Evolutionary conservation across 2,888 invertebrate species (phyloP), one percentile per base, ranked within the genome.

Genomic region (Margaritifera margaritifera): DNA sequence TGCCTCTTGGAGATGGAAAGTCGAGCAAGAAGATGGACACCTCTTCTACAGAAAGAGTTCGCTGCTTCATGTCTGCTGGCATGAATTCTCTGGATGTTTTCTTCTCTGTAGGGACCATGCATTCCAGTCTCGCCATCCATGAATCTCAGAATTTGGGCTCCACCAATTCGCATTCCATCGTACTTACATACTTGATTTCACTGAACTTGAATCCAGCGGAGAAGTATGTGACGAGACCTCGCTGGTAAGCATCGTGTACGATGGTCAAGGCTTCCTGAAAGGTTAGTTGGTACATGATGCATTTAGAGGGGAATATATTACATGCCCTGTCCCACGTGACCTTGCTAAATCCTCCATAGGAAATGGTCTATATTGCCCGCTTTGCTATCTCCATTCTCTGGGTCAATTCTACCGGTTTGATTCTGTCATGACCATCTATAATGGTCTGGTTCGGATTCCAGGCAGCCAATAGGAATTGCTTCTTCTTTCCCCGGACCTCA

Each of bases 141-240:
- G 52, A 66, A 72, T 19, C 75, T 61, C 20, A 81, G 71, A 1
- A 81, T 80, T 57, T 81, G 81, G 18, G 81, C 81, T 6, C 81
- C 81, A 2, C 81, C 81, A 20, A 81, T 81, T 0, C 81, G 80
- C 15, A 81, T 80, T 15, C 81, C 81, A 61, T 81, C 81, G 3
- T n/a, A 80, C 79, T 1, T n/a, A 80, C 81, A 52, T 79, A 75
- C 55, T 80, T 74, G 62, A 81, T 81, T 62, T 81, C 81, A 62
- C 77, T 71, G 67, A 80, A 81, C 69, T 80, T 81, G 68, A 81
- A 81, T 6, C 81, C 81, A n/a, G 81, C 80, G 1, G 81, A 81
- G 53, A 77, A 77, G 42, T 75, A 75, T 27, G 77, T 77, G 42
- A 77, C 50, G 31, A 77, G 66, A 15, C 77, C 77, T 6, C 68